A percentile compares a stretch with the other conserved stretches of the same genome.
Conservation (phyloP, 2,888 invertebrate species). For the Chromoteleia sp. region DNA sequence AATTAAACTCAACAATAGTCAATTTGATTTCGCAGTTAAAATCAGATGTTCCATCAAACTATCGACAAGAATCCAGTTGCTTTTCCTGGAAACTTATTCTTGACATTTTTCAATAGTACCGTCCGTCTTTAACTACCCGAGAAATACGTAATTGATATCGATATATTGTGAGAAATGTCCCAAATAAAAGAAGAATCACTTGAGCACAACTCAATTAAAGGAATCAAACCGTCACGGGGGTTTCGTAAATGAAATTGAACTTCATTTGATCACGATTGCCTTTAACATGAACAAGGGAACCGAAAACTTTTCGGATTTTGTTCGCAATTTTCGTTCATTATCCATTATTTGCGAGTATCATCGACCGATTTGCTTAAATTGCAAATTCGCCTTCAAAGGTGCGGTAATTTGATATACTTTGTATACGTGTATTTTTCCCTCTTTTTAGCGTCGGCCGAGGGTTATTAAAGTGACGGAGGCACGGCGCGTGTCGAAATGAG, state of each 20-base stretch:
- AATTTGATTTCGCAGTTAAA: too few species aligned
- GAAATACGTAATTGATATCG: neutral
- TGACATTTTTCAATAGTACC: neutral
- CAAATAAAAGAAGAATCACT: constrained; percentile 2
- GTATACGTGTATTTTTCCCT: constrained; percentile 34
- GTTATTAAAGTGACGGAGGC: constrained; percentile 64
- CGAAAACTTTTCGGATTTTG: constrained; percentile 3
- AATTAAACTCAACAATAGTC: too few species aligned
- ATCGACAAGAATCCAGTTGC: neutral
- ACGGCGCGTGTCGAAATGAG: constrained; percentile 63
- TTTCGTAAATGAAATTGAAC: constrained; percentile 24
- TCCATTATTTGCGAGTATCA: constrained; percentile 30
- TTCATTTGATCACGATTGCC: constrained; percentile 18
- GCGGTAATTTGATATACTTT: constrained; percentile 56
- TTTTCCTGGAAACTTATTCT: neutral
- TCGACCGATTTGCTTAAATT: constrained; percentile 48
- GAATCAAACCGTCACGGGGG: constrained; percentile 20
- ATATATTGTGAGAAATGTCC: neutral
- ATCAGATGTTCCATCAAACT: neutral
- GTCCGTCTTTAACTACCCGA: neutral
- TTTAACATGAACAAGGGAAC: constrained; percentile 15
- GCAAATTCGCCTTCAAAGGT: constrained; percentile 49
- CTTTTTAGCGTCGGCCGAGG: constrained; percentile 6
- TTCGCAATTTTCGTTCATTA: constrained; percentile 27
- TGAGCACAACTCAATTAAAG: constrained; percentile 40